A percentile compares a stretch with the other conserved stretches of the same genome.
Evolutionary conservation across 2,113 vertebrate species (phyloP).

Genomic region (Triplophysa siluroides): DNA sequence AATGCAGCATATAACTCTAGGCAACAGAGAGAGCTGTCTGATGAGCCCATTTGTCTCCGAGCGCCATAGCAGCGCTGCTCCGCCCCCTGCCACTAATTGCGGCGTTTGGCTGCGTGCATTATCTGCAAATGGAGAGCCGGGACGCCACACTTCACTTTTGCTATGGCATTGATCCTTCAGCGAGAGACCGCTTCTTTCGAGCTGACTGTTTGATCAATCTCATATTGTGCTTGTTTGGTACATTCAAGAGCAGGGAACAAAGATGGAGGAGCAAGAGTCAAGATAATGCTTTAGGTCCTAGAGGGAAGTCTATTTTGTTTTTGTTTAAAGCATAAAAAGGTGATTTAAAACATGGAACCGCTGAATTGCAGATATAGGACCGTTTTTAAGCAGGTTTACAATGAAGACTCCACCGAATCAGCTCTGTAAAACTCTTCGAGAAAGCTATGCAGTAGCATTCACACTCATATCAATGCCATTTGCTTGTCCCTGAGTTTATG

Average conservation of each 20-base stretch:
- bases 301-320: neutral
- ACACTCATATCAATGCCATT: neutral
- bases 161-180: constrained; percentile 25
- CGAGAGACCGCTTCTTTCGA: constrained; percentile 24
- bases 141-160: constrained; percentile 35
- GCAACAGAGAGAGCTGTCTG: constrained; percentile 32
- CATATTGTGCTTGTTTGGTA: constrained; percentile 5
- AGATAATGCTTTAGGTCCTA: neutral
- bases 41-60: constrained; percentile 44
- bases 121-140: constrained; percentile 37
- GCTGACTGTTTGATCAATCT: constrained; percentile 27
- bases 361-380: too few relatives aligned
- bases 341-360: neutral
- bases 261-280: neutral
- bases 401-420: neutral
- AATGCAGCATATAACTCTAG: constrained; percentile 27
- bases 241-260: constrained; percentile 13
- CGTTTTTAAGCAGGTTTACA: too few relatives aligned
- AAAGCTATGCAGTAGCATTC: neutral
- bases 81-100: constrained; percentile 44
- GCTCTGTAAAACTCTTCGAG: too few relatives aligned
- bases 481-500: too few relatives aligned
- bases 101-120: constrained; percentile 38
- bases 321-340: neutral
- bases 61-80: constrained; percentile 19